phyloP scores from a whole-genome alignment of 2,797 vertebrate genomes.

The Glossophaga mutica region DNA sequence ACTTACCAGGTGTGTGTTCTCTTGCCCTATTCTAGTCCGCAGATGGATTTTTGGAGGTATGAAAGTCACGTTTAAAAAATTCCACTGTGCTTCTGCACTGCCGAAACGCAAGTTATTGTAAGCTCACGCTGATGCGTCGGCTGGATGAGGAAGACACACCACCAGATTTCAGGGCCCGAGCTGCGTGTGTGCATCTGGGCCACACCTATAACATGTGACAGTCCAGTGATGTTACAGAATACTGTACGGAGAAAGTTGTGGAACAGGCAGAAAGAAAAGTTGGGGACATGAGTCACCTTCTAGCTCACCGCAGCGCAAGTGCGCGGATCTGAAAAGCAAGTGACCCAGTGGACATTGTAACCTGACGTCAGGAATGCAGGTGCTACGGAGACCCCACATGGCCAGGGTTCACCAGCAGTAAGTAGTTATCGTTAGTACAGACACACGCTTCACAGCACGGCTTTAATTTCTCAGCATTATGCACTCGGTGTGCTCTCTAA shows the following conservation, averaged over 20 bases:
- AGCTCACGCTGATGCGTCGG: neutral
- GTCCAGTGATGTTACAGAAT: neutral
- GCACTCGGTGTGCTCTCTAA: neutral
- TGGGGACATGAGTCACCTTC: neutral
- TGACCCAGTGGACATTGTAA: neutral
- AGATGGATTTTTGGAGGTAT: neutral
- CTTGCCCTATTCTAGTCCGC: neutral
- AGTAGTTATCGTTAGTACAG: neutral
- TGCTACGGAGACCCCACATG: neutral
- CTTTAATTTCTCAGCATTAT: neutral
- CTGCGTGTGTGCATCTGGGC: neutral
- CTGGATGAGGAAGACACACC: neutral
- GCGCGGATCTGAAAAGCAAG: neutral
- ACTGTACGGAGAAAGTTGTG: neutral
- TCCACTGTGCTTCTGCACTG: neutral
- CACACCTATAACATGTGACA: neutral
- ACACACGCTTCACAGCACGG: neutral
- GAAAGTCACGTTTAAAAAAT: neutral
- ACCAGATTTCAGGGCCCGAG: neutral
- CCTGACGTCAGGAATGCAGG: fast-evolving
- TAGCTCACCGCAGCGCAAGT: neutral
- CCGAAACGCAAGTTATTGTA: neutral
- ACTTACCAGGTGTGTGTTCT: neutral
- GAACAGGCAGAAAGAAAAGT: neutral
- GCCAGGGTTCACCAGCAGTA: neutral